These are phyloP conservation scores for Thamnophis elegans DNA, from an alignment of 2,797 vertebrate species.

Conservation along the genomic window DNA sequence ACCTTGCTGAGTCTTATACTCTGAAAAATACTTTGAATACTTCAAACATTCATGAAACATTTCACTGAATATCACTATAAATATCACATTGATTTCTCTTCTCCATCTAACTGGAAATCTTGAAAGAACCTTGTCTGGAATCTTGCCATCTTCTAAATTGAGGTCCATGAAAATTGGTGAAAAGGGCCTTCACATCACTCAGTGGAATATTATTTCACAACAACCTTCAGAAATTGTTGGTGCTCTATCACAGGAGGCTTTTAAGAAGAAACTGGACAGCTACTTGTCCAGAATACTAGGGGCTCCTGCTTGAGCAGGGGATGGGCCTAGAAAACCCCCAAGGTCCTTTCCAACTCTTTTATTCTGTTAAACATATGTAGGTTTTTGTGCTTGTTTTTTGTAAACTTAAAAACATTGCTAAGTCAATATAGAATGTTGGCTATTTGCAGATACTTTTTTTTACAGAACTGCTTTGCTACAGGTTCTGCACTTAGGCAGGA, in stretches of 20 bases:
- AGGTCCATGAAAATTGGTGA: not conserved
- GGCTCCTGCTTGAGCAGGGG: too few relatives aligned
- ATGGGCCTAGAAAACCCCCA: too few relatives aligned
- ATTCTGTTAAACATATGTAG: not conserved
- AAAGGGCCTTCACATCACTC: not conserved
- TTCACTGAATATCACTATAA: not conserved
- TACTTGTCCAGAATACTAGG: too few relatives aligned
- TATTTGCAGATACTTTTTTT: not conserved
- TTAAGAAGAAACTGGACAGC: not conserved
- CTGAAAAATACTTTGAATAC: not conserved
- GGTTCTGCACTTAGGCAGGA: not conserved
- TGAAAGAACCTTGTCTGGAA: not conserved
- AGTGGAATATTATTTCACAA: not conserved
- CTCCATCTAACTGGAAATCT: not conserved
- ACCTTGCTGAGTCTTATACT: too few relatives aligned
- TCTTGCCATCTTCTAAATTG: not conserved
- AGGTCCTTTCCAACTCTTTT: too few relatives aligned
- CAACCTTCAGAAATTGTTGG: not conserved
- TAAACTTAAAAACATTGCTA: not conserved
- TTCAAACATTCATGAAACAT: not conserved
- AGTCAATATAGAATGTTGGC: not conserved
- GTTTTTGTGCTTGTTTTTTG: not conserved
- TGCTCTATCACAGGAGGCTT: not conserved
- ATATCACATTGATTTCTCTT: not conserved
- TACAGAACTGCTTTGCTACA: not conserved